Conservation (phyloP, 53 echinoderm and acorn worm species). For the Zoroaster sp. region DNA sequence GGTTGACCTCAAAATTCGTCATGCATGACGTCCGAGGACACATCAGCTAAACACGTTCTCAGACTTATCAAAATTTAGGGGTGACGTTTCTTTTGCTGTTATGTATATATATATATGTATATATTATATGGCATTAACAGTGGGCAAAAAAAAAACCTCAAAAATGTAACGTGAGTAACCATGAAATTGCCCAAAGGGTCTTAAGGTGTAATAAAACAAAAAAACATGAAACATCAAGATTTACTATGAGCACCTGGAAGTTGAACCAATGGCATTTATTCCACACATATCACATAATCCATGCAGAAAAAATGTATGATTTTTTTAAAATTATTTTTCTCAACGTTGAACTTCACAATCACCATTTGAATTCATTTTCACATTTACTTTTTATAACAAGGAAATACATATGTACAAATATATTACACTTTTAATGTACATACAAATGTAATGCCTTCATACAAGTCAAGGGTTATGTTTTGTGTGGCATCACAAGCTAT, state of each 20-base stretch:
- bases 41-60: too few relatives aligned
- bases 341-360: conserved; percentile 26
- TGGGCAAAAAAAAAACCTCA: too few relatives aligned
- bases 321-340: not conserved
- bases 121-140: too few relatives aligned
- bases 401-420: conserved; percentile 50
- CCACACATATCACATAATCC: not conserved
- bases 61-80: too few relatives aligned
- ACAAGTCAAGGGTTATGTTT: not conserved
- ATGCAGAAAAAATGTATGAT: conserved; percentile 11
- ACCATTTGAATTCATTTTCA: conserved; percentile 19
- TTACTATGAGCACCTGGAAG: not conserved
- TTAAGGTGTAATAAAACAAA: too few relatives aligned
- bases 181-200: too few relatives aligned
- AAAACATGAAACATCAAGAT: not conserved
- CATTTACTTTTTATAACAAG: conserved; percentile 40
- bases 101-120: too few relatives aligned
- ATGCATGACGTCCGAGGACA: too few relatives aligned
- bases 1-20: too few relatives aligned
- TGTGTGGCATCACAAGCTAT: not conserved
- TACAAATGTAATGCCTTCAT: not conserved
- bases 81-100: too few relatives aligned
- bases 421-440: conserved; percentile 32
- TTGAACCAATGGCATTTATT: not conserved
- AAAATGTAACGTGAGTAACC: too few relatives aligned